Evolutionary conservation across 2,888 invertebrate species (phyloP).

Genomic region (Acanthosepion esculentum): DNA sequence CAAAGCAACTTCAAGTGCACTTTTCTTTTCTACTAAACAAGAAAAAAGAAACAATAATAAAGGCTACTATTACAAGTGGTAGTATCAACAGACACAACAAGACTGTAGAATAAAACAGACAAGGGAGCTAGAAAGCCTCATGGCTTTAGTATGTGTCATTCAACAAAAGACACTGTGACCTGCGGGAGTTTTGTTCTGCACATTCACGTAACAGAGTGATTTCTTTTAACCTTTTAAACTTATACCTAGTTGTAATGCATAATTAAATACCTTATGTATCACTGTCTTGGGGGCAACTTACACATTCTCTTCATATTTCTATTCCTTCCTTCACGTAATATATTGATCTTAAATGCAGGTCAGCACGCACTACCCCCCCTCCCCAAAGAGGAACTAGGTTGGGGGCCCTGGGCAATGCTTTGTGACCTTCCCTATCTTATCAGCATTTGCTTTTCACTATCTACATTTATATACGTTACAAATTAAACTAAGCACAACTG

Average conservation of each 20-base stretch:
- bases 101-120: neutral
- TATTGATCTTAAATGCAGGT: neutral
- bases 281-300: neutral
- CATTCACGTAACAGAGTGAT: neutral
- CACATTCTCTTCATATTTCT: neutral
- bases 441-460: too few species aligned
- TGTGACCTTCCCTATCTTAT: too few species aligned
- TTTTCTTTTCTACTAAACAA: too few species aligned
- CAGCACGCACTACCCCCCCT: too few species aligned
- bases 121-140: neutral
- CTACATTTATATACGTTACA: too few species aligned
- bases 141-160: neutral
- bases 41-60: too few species aligned
- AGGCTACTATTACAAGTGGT: too few species aligned
- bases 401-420: too few species aligned
- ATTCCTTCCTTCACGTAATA: neutral
- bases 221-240: neutral
- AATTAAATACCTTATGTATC: neutral
- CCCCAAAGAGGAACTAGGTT: too few species aligned
- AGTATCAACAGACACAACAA: too few species aligned
- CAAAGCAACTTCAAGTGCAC: too few species aligned
- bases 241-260: neutral
- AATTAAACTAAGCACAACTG: too few species aligned
- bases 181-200: neutral
- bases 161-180: neutral